Conservation (phyloP, 1,140 invertebrate genomes). For the Pygmarrhopalites habei region DNA sequence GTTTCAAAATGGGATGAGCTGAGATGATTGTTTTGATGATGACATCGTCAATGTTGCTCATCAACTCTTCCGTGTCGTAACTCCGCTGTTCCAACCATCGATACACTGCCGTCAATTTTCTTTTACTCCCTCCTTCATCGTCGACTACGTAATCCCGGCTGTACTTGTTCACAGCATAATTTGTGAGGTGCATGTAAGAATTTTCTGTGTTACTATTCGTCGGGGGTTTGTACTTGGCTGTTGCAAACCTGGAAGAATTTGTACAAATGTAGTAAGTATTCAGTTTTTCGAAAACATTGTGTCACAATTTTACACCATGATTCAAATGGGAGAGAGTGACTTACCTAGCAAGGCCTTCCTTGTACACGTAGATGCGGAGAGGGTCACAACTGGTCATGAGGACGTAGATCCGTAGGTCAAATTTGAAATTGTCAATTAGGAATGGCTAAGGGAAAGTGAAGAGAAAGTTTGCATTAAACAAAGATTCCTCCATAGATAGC, state of each 20-base stretch:
- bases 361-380: constrained; percentile 83
- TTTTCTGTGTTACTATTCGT: constrained; percentile 69
- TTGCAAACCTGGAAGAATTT: constrained; percentile 79
- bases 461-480: not conserved
- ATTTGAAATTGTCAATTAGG: constrained; percentile 92
- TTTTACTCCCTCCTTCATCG: constrained; percentile 73
- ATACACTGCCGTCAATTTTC: constrained; percentile 73
- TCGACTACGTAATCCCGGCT: constrained; percentile 68
- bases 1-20: constrained; percentile 73
- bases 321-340: not conserved
- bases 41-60: constrained; percentile 77
- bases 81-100: constrained; percentile 60
- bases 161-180: constrained; percentile 88
- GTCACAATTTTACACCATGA: no score
- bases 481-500: not conserved
- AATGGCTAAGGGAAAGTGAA: constrained; percentile 55
- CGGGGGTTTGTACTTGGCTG: constrained; percentile 72
- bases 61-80: constrained; percentile 64
- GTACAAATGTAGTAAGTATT: not conserved
- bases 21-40: constrained; percentile 83
- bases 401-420: constrained; percentile 90
- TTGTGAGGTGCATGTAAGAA: constrained; percentile 94
- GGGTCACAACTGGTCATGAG: constrained; percentile 94
- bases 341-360: constrained; percentile 83
- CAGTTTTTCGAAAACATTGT: no score